These are phyloP conservation scores for Epinephelus awoara DNA, from an alignment of 2,797 vertebrate genomes.

Conservation along the genomic window DNA sequence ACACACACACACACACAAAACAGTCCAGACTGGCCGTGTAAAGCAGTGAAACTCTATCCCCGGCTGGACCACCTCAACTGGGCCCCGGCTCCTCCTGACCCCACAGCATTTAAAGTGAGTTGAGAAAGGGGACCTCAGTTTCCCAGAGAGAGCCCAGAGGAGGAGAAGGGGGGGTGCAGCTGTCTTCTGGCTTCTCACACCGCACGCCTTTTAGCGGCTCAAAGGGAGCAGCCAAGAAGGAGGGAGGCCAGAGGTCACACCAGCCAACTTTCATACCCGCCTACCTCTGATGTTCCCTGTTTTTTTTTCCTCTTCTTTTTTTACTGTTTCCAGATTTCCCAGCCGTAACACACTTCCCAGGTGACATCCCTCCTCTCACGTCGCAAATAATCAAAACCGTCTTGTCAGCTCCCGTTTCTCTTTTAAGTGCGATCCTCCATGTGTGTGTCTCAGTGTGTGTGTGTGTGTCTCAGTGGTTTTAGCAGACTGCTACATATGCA, in stretches of 20 bases:
- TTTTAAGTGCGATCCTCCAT: conserved; percentile 35
- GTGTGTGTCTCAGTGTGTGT: conserved; percentile 13
- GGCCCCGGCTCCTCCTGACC: conserved; percentile 80
- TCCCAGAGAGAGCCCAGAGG: conserved; percentile 69
- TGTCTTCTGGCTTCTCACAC: conserved; percentile 82
- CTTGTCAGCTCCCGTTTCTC: conserved; percentile 67
- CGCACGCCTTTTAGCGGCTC: conserved; percentile 80
- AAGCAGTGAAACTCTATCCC: conserved; percentile 79
- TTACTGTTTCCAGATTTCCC: conserved; percentile 83
- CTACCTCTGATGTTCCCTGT: conserved; percentile 77
- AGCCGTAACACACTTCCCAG: conserved; percentile 77
- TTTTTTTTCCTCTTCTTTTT: conserved; percentile 60
- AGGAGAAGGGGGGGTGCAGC: conserved; percentile 70
- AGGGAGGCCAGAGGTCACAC: conserved; percentile 78
- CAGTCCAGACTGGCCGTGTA: conserved; percentile 65
- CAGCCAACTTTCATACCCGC: conserved; percentile 74
- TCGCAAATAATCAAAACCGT: conserved; percentile 74
- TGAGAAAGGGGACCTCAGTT: conserved; percentile 73
- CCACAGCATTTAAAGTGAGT: conserved; percentile 69
- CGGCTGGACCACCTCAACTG: conserved; percentile 77
- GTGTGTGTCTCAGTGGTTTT: neutral
- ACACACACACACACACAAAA: conserved; percentile 41
- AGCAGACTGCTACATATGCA: neutral
- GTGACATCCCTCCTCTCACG: conserved; percentile 72
- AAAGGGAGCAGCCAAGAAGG: conserved; percentile 77